phyloP scores from a whole-genome alignment of 2,888 invertebrate genomes.

The Philonicus albiceps region DNA sequence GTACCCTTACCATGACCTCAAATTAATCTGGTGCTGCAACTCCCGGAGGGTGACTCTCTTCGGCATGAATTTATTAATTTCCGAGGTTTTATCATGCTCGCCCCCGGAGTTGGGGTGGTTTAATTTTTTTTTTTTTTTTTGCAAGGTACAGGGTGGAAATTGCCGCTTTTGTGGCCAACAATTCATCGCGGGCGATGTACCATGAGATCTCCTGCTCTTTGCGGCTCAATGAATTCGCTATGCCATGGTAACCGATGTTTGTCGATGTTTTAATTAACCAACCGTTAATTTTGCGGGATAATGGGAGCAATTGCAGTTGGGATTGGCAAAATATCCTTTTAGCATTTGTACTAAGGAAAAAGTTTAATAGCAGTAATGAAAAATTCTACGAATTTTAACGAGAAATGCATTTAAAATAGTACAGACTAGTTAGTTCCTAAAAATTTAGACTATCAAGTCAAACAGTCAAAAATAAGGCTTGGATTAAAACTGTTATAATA shows the following conservation, averaged over 20 bases:
- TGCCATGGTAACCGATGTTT: conserved; percentile 46
- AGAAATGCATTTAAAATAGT: no score
- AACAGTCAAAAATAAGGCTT: no score
- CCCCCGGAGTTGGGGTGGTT: neutral
- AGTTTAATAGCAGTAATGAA: neutral
- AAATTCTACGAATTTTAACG: neutral
- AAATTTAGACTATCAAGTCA: no score
- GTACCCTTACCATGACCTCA: conserved; percentile 46
- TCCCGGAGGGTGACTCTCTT: conserved; percentile 32
- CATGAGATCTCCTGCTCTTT: conserved; percentile 44
- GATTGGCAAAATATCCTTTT: neutral
- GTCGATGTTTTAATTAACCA: conserved; percentile 45
- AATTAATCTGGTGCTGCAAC: conserved; percentile 45
- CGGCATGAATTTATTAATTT: conserved; percentile 49
- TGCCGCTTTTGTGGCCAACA: neutral
- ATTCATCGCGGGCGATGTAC: conserved; percentile 44
- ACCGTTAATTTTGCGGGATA: neutral
- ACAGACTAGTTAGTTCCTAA: no score
- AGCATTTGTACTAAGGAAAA: neutral
- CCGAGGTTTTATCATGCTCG: conserved; percentile 41
- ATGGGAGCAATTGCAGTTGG: neutral
- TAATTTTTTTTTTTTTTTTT: conserved; percentile 48
- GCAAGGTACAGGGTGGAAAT: conserved; percentile 41
- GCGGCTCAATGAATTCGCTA: conserved; percentile 45
- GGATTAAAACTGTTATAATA: no score